phyloP scores from a whole-genome alignment of 1,140 invertebrate species.

The Leguminivora glycinivorella region DNA sequence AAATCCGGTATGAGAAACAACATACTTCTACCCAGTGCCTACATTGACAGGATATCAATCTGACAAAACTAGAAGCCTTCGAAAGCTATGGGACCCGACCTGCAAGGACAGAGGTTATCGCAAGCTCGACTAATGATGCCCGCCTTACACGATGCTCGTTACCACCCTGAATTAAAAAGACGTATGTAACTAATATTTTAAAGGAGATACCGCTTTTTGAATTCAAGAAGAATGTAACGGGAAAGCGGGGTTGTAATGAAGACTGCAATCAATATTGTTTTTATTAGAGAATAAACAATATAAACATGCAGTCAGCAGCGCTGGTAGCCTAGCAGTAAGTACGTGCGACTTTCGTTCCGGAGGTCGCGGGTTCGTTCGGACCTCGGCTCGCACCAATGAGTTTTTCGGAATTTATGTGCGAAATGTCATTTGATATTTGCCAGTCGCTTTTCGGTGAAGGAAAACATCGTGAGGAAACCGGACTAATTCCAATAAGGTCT shows the following conservation, averaged over 20 bases:
- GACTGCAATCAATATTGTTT: constrained; percentile 15
- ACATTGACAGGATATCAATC: no score
- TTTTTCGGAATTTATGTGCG: no score
- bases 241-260: not conserved
- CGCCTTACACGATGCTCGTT: constrained; percentile 21
- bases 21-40: no score
- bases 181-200: not conserved
- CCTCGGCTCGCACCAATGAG: no score
- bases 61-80: not conserved
- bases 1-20: no score
- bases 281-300: constrained; percentile 16
- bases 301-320: constrained; percentile 32
- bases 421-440: no score
- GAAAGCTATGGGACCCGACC: constrained; percentile 33
- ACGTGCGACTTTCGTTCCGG: no score
- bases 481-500: no score
- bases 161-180: not conserved
- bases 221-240: not conserved
- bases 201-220: not conserved
- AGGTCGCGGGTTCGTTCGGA: no score
- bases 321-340: no score
- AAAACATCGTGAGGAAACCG: no score
- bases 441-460: no score
- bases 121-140: constrained; percentile 60
- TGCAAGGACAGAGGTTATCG: constrained; percentile 50